These are phyloP conservation scores for Sterrhoptilus dennistouni DNA, from an alignment of 2,113 vertebrate species.

Conservation along the genomic window DNA sequence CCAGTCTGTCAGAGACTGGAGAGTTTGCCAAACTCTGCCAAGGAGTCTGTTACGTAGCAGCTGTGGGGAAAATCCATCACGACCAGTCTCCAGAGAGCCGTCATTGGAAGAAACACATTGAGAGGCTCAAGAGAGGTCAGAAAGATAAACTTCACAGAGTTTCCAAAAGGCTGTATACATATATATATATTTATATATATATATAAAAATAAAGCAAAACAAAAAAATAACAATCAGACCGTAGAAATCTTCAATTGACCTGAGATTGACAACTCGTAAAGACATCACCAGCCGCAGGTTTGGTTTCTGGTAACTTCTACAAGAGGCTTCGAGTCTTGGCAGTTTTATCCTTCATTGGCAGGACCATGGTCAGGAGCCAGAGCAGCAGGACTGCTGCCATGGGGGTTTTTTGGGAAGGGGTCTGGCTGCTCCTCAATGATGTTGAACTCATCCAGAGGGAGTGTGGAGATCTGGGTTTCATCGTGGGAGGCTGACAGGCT, in stretches of 20 bases:
- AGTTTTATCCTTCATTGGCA: constrained; percentile 64
- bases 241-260: constrained; percentile 83
- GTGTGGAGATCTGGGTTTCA: constrained; percentile 80
- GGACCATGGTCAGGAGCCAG: not conserved
- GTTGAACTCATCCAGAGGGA: constrained; percentile 81
- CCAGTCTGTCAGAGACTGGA: not conserved
- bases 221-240: constrained; percentile 71
- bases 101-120: not conserved
- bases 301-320: constrained; percentile 45
- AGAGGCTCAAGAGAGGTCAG: constrained; percentile 21
- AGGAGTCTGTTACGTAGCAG: constrained; percentile 16
- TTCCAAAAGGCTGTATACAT: constrained; percentile 52
- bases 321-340: constrained; percentile 24
- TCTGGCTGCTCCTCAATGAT: constrained; percentile 73
- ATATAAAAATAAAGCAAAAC: constrained; percentile 75
- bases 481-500: constrained; percentile 42
- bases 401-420: not conserved
- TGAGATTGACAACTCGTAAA: constrained; percentile 83
- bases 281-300: constrained; percentile 58
- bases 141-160: constrained; percentile 45
- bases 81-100: not conserved
- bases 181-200: constrained; percentile 34
- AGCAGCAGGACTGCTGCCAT: not conserved
- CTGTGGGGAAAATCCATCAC: not conserved
- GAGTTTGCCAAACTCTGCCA: not conserved